Base-by-base conservation (phyloP, 2,113 vertebrate genomes). In the Labeo rohita region DNA sequence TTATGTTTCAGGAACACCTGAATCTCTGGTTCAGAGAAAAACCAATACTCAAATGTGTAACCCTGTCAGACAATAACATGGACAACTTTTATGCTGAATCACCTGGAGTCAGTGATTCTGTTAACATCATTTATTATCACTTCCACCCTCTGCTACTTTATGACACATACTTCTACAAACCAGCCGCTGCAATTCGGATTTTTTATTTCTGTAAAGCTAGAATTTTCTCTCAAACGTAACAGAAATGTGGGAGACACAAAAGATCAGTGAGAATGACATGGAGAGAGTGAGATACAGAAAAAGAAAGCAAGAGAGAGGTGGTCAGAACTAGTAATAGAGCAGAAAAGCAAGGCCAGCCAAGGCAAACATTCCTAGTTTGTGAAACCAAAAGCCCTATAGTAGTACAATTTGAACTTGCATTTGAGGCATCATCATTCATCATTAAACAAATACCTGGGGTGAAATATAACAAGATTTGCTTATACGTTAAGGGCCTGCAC, bases 381-480 rank as follows among this genome's bases (percentile, higher is more conserved):
- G 36, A 77, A 76, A 61, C 83, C 39, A 81, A 76, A 80, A 54
- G 68, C 79, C 61, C 56, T 43, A 39, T 72, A 72, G 34, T 72
- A 3, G n/a, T 18, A 28, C 23, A 54, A 77, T 54, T 77, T 52
- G 8, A 77, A 18, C 49, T 18, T 52, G 74, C 6, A 77, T 77
- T 77, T 80, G 36, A 80, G 36, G 21, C 36, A 21, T 80, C 77
- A 78, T 56, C 75, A 83, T 89, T 88, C 86, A 89, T 90, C 90
- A 92, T 89, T 89, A 92, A 89, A 83, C 81, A 90, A 90, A 89
- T 85, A 89, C 75, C 80, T 76, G 73, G 61, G 83, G 84, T 90
- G 80, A 85, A 89, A 88, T 88, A 89, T 87, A 87, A 87, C 89
- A 88, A 87, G 81, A 80, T 78, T 81, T 88, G 87, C 86, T 88